These are phyloP conservation scores for Hassar affinis DNA, from an alignment of 2,113 vertebrate species.

Conservation along the genomic window DNA sequence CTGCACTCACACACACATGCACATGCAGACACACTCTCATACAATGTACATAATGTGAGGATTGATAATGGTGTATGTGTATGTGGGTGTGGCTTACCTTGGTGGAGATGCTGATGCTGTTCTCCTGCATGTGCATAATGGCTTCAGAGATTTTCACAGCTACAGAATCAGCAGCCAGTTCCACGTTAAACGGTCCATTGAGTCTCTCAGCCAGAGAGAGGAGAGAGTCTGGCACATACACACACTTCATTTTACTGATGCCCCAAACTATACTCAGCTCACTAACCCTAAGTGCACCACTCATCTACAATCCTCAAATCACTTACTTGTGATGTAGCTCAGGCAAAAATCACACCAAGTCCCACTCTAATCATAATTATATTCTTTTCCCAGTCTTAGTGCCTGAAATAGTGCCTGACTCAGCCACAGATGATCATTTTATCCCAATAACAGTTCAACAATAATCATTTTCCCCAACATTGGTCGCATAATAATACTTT, in stretches of 20 bases:
- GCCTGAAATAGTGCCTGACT: neutral
- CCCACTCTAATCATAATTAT: neutral
- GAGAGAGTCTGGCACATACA: slow-evolving; percentile 72
- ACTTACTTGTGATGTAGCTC: neutral
- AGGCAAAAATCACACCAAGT: neutral
- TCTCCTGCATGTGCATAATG: slow-evolving; percentile 87
- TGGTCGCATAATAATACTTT: neutral
- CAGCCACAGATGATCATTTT: neutral
- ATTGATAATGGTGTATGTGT: neutral
- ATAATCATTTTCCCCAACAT: neutral
- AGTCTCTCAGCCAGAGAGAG: slow-evolving; percentile 81
- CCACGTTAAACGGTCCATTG: slow-evolving; percentile 84
- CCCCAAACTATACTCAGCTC: neutral
- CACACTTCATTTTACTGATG: neutral
- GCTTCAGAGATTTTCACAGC: slow-evolving; percentile 85
- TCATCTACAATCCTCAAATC: too few species aligned
- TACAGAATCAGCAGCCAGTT: slow-evolving; percentile 81
- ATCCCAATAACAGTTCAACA: neutral
- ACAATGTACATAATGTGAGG: neutral
- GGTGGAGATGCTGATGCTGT: slow-evolving; percentile 78
- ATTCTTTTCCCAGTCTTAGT: neutral
- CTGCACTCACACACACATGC: slow-evolving; percentile 55
- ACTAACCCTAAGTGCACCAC: neutral
- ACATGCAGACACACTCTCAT: neutral
- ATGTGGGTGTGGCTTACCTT: slow-evolving; percentile 69